phyloP scores from a whole-genome alignment of 2,113 vertebrate genomes.

The Fulica atra region DNA sequence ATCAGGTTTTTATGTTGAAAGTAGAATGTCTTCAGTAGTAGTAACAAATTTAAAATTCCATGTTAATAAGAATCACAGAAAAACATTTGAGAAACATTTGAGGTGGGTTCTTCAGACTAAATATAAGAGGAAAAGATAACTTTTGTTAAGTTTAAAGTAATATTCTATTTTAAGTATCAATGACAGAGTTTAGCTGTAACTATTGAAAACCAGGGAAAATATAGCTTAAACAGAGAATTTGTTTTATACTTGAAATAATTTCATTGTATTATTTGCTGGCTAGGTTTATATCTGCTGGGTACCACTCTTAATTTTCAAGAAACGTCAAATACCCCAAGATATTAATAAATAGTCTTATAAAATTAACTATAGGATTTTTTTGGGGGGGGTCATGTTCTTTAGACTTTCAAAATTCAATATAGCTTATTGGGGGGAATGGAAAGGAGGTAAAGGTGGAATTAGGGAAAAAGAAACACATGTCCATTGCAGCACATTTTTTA shows the following conservation, averaged over 20 bases:
- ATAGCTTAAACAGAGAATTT: neutral
- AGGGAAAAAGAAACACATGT: fast-evolving
- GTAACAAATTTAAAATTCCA: neutral
- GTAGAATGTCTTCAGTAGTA: neutral
- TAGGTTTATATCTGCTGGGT: neutral
- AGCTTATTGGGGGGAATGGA: neutral
- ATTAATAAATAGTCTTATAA: too few relatives aligned
- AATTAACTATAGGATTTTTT: too few relatives aligned
- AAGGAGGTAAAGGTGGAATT: neutral
- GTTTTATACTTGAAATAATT: neutral
- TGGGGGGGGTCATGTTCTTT: neutral
- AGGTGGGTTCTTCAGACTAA: neutral
- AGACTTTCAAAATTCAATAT: neutral
- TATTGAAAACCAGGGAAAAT: neutral
- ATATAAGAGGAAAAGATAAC: neutral
- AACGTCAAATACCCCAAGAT: neutral
- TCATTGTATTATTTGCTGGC: neutral
- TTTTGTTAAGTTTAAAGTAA: neutral
- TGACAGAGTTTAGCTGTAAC: neutral
- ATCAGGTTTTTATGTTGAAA: neutral
- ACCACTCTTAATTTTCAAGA: neutral
- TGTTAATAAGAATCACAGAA: neutral
- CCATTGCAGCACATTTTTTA: neutral
- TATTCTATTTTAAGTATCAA: neutral
- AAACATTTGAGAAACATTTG: neutral